phyloP scores from a whole-genome alignment of 2,113 vertebrate genomes.

The Planiliza haematocheilus region DNA sequence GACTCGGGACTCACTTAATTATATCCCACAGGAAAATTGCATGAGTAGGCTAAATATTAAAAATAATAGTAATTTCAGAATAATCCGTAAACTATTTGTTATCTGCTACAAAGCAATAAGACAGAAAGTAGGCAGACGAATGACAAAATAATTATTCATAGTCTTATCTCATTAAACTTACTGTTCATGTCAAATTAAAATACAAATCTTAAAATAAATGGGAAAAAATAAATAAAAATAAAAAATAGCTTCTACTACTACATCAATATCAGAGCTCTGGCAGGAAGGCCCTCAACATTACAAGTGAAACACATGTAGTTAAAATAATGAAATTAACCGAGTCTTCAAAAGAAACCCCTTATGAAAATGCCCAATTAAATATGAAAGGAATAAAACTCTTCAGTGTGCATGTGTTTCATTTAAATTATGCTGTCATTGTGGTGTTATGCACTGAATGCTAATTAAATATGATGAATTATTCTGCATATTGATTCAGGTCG shows the following conservation, averaged over 20 bases:
- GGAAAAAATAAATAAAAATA: not conserved
- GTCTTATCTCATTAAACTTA: not conserved
- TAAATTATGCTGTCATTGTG: not conserved
- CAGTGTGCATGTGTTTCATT: not conserved
- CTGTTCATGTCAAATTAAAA: not conserved
- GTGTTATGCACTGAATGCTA: not conserved
- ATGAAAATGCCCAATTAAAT: not conserved
- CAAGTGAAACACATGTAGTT: not conserved
- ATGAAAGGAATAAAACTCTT: not conserved
- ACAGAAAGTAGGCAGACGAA: not conserved
- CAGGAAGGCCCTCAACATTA: conserved; percentile 11
- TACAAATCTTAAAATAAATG: not conserved
- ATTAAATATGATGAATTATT: conserved; percentile 18
- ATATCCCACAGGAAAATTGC: too few species aligned
- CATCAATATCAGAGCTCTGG: not conserved
- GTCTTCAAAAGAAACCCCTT: conserved; percentile 11
- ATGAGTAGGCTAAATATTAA: too few species aligned
- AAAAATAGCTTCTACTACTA: not conserved
- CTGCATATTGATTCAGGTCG: conserved; percentile 69
- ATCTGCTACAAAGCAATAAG: too few species aligned
- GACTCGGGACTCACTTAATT: not conserved
- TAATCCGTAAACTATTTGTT: not conserved
- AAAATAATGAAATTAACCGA: not conserved
- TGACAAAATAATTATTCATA: not conserved
- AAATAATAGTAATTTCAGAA: not conserved